Evolutionary conservation across 2,797 vertebrate genomes (phyloP).

Genomic region (Novumbra hubbsi): DNA sequence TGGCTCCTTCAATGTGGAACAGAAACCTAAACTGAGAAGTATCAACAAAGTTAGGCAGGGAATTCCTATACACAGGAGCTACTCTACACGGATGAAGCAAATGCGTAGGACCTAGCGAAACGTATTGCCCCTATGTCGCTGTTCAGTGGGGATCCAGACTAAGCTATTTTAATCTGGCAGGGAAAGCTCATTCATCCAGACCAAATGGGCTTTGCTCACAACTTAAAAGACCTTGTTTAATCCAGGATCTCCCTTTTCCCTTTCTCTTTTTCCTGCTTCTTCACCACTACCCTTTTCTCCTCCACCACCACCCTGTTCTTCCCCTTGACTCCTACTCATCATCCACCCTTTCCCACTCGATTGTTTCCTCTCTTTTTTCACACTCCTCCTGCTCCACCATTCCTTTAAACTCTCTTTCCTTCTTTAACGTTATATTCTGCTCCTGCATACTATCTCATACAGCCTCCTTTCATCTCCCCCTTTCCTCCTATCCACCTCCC

Average conservation of each 20-base stretch:
- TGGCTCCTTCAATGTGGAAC: neutral
- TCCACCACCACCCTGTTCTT: neutral
- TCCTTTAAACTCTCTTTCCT: neutral
- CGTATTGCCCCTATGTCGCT: neutral
- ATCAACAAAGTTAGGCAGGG: neutral
- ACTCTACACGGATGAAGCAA: conserved; percentile 6
- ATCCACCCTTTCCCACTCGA: too few species aligned
- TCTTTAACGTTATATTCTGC: neutral
- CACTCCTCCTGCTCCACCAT: neutral
- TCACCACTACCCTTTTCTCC: neutral
- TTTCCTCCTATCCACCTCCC: conserved; percentile 1
- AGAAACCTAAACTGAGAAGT: neutral
- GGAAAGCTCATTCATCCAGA: conserved; percentile 12
- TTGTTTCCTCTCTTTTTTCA: too few species aligned
- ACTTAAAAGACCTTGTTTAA: conserved; percentile 9
- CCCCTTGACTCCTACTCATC: neutral
- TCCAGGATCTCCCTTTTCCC: neutral
- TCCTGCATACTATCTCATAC: neutral
- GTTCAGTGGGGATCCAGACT: conserved; percentile 11
- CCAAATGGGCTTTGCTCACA: neutral
- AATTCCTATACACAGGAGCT: conserved; percentile 3
- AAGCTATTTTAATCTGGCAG: conserved; percentile 6
- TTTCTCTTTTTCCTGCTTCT: neutral
- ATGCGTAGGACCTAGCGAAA: conserved; percentile 5
- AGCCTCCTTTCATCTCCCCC: neutral